phyloP scores from a whole-genome alignment of 2,888 invertebrate species.

The Strigamia maritima region DNA sequence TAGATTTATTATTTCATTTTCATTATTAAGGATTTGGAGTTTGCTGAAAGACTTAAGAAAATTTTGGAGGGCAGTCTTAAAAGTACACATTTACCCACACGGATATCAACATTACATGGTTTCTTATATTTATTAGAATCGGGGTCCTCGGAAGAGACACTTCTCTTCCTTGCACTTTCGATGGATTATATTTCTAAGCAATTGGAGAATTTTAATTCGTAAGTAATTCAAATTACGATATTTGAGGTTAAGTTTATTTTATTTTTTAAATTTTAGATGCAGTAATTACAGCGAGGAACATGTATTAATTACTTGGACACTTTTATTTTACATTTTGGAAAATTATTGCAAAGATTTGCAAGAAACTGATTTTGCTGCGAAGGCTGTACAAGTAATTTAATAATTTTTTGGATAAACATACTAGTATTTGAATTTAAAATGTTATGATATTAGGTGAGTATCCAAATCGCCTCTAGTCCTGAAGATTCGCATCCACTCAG shows the following conservation, averaged over 20 bases:
- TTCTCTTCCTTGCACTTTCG: constrained; percentile 49
- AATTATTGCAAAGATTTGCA: constrained; percentile 59
- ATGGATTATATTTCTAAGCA: constrained; percentile 53
- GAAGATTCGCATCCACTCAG: constrained; percentile 41
- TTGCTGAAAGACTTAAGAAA: constrained; percentile 62
- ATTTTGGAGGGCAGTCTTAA: constrained; percentile 61
- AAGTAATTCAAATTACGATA: constrained; percentile 39
- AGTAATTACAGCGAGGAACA: constrained; percentile 60
- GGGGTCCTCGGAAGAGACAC: constrained; percentile 49
- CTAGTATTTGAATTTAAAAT: too few relatives aligned
- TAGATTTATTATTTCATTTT: background rate
- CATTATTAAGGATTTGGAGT: constrained; percentile 57
- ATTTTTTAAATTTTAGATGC: constrained; percentile 42
- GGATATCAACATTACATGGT: constrained; percentile 65
- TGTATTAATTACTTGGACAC: constrained; percentile 67
- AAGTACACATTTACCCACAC: constrained; percentile 62
- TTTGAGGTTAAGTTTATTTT: background rate
- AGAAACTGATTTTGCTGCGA: constrained; percentile 57
- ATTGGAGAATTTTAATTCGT: constrained; percentile 50
- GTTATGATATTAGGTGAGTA: constrained; percentile 38
- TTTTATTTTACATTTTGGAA: constrained; percentile 72
- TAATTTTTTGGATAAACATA: background rate
- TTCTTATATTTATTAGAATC: constrained; percentile 64
- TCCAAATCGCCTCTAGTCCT: constrained; percentile 41
- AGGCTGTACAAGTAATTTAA: constrained; percentile 51